Percentiles rank a stretch among this genome's conserved stretches.
Evolutionary conservation across 1,140 invertebrate species (phyloP).

Genomic region (Pseudomyrmex pallidus): DNA sequence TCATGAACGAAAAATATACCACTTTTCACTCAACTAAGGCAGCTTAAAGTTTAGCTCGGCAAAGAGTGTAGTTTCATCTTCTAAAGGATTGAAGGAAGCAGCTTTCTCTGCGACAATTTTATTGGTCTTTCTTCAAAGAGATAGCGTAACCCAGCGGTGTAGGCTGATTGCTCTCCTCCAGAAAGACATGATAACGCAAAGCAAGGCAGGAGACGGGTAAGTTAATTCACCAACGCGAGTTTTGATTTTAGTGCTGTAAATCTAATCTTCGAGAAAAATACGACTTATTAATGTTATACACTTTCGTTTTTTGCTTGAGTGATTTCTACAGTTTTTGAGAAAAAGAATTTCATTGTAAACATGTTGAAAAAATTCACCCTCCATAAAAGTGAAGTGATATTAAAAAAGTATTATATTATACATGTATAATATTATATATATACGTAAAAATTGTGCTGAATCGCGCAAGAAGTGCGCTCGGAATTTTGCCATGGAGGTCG

Average conservation of each 20-base stretch:
- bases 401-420: background rate
- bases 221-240: slow-evolving; percentile 35
- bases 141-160: slow-evolving; percentile 46
- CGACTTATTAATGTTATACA: background rate
- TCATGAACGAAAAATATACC: slow-evolving; percentile 16
- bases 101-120: slow-evolving; percentile 70
- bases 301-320: background rate
- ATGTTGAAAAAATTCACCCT: background rate
- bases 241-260: slow-evolving; percentile 30
- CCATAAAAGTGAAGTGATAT: background rate
- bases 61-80: slow-evolving; percentile 21
- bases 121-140: slow-evolving; percentile 76
- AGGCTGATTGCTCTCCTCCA: slow-evolving; percentile 68
- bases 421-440: background rate
- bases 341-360: background rate
- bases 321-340: background rate
- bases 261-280: slow-evolving; percentile 17
- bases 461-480: slow-evolving; percentile 40
- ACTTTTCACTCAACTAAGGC: background rate
- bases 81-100: slow-evolving; percentile 56
- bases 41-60: slow-evolving; percentile 23
- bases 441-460: slow-evolving; percentile 32
- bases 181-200: slow-evolving; percentile 57
- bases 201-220: background rate
- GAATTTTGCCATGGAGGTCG: slow-evolving; percentile 75